Evolutionary conservation across 2,113 vertebrate genomes (phyloP), one percentile per base, ranked within the genome.

Genomic region (Percina caprodes): DNA sequence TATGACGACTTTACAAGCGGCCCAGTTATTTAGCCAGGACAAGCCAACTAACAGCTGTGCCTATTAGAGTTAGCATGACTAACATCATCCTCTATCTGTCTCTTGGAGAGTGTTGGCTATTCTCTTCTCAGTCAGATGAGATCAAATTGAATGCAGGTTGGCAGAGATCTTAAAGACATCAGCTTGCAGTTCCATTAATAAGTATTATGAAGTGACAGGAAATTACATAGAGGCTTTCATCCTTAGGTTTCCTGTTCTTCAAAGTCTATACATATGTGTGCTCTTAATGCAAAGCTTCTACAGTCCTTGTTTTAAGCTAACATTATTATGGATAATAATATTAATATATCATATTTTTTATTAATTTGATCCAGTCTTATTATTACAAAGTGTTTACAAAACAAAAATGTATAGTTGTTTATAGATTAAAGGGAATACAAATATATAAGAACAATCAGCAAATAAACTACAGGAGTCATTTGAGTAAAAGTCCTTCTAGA

Each of bases 31-130:
- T 61, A 65, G 49, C 72, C 62, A 30, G 48, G 61, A 69, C n/a
- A 77, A 83, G 74, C 55, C 46, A 71, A 67, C 45, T 26, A 60
- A 69, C 84, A 90, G 86, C 90, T 88, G 82, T 62, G 62, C 39
- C 66, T 74, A n/a, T 86, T 77, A 67, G 74, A 73, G 46, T 69
- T 60, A 30, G 48, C 65, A 75, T 54, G 45, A 60, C 78, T 79
- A 21, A 68, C 77, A 61, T 85, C 77, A 75, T 23, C 9, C 30
- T 62, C 30, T 75, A 24, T 77, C 65, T 59, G 45, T 45, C 39
- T 73, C 60, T 39, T 76, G 35, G 30, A 62, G 58, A 75, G 73
- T 67, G 74, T 74, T 60, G 68, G 1, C 65, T 87, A 83, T 81
- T 63, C 79, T 74, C 33, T 26, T 78, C 26, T 49, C 5, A 26